These are phyloP conservation scores for Watsonalla cultraria DNA, from an alignment of 2,888 invertebrate species.

Conservation along the genomic window DNA sequence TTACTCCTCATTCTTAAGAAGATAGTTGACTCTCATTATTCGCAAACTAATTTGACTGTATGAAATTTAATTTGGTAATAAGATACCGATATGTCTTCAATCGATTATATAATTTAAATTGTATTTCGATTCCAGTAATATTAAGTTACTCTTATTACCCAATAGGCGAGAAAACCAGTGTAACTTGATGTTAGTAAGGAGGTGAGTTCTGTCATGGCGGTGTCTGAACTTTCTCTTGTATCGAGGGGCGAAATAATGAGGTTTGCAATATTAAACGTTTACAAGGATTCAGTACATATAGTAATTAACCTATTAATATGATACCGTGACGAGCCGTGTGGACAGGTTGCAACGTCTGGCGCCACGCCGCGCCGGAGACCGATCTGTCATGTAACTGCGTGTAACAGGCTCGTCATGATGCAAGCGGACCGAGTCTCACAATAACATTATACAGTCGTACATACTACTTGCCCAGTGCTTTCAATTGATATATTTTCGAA, in stretches of 20 bases:
- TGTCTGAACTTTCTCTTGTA: slow-evolving; percentile 25
- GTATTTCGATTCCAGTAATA: slow-evolving; percentile 30
- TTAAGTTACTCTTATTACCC: slow-evolving; percentile 42
- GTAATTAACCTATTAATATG: slow-evolving; percentile 15
- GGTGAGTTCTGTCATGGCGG: slow-evolving; percentile 19
- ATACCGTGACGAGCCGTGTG: slow-evolving; percentile 31
- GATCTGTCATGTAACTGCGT: slow-evolving; percentile 55
- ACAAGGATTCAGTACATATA: slow-evolving; percentile 3
- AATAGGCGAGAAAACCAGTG: slow-evolving; percentile 36
- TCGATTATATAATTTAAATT: slow-evolving; percentile 28
- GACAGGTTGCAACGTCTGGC: slow-evolving; percentile 26
- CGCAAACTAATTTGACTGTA: too few relatives aligned
- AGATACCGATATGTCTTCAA: neutral
- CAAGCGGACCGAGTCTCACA: slow-evolving; percentile 53
- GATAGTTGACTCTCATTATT: too few relatives aligned
- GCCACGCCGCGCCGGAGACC: slow-evolving; percentile 22
- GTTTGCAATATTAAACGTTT: neutral
- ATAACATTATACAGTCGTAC: slow-evolving; percentile 59
- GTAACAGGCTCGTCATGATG: slow-evolving; percentile 56
- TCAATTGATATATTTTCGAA: slow-evolving; percentile 75
- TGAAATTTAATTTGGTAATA: too few relatives aligned
- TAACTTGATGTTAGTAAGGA: slow-evolving; percentile 29
- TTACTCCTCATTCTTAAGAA: too few relatives aligned
- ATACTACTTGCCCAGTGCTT: slow-evolving; percentile 54
- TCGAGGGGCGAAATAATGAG: slow-evolving; percentile 2